Base-by-base conservation (phyloP, 2,113 vertebrate genomes). In the Polypterus senegalus region DNA sequence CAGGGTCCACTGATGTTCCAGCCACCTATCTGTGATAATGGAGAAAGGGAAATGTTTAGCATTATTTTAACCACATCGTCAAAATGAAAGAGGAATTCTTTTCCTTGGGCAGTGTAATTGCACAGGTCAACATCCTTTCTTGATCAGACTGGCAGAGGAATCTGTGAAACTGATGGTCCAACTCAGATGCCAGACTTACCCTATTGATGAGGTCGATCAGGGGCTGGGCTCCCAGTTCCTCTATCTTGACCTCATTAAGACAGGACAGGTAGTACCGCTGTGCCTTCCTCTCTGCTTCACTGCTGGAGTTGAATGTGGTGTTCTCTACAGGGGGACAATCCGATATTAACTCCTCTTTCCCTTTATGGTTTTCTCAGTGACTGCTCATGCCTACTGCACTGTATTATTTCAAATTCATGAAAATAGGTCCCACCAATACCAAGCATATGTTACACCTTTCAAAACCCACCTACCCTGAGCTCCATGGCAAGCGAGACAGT, bases 201-300 rank as follows among this genome's bases (percentile, higher is more conserved):
- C 91, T 97, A 72, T 88, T 71, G 2, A 99, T 97, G 71, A 99
- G 91, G 71, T 97, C 91, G 2, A 85, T 67, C 3, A 99, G 90
- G 0, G 95, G 96, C 81, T 91, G 89, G 46, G 94, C 90, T 27
- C 91, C 93, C 63, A 96, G 82, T 57, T 94, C 92, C 65, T 96
- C 91, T 1, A 99, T 98, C 45, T 73, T 86, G 68, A 89, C 90
- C 49, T 93, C 89, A 73, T 88, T 91, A 49, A 98, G 86, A 73
- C 96, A 99, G 66, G 96, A 97, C 66, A 97, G 74, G 75, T 99
- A 99, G 77, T 92, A 98, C 4, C 83, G 84, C 79, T 91, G 93
- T 0, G 96, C 93, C 83, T 99, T 99, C 71, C 80, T 79, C 81
- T 98, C 96, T 0, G 96, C 96, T 63, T 99, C 96, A 0, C 96